Base-by-base conservation (phyloP, 2,888 invertebrate species). In the Embidobia sp. region DNA sequence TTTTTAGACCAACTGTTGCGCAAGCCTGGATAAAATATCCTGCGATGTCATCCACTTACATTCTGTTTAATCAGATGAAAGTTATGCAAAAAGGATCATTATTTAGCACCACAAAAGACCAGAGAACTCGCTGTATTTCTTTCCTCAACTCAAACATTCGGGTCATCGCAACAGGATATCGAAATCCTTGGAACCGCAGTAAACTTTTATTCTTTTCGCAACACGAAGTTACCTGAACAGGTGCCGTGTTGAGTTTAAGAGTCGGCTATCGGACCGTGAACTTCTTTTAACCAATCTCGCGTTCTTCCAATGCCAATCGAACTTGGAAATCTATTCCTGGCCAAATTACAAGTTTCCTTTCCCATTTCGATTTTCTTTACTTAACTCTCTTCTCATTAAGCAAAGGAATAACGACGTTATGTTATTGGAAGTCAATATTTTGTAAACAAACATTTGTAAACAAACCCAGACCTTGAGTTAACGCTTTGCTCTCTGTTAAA, bases 151-250 rank as follows among this genome's bases (percentile, higher is more conserved):
- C 19, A 31, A 53, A 55, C 33, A 51, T 46, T 57, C 35, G 29
- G 61, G 53, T 33, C 61, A 51, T 61, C 44, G 44, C 44, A 61
- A 70, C 55, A 63, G 69, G 55, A 75, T 59, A 63, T 40, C 35
- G 53, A 48, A 75, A 55, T 69, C 61, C 69, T 75, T 63, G 63
- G 37, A 53, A 46, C 51, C 64, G n/a, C n/a, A 42, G 37, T 16
- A 51, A 70, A 74, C 26, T 76, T 64, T 64, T 66, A 74, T 59
- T 59, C 75, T 48, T 64, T 69, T 51, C 29, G 59, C 59, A 59
- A 46, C 35, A 15, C 51, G 40, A 55, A 67, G 53, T 55, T 74
- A 75, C 74, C 59, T 67, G 57, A 67, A 72, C 72, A 78, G 72
- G 75, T 78, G 75, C 63, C 44, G 48, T 51, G 31, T 55, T 31